These are phyloP conservation scores for Tenualosa thibaudeaui DNA, from an alignment of 2,797 vertebrate genomes.

Conservation along the genomic window DNA sequence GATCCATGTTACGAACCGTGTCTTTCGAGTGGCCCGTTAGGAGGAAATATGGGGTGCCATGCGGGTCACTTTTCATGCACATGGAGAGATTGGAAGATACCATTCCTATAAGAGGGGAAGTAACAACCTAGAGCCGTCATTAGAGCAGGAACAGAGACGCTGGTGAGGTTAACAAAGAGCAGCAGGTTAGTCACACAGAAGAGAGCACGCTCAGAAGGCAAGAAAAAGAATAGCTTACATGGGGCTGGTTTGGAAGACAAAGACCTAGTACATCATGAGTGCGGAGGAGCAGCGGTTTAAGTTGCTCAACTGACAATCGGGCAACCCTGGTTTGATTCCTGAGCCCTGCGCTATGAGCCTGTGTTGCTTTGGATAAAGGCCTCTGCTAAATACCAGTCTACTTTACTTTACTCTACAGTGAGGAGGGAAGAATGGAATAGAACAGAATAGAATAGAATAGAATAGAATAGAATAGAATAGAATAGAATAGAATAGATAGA, in stretches of 20 bases:
- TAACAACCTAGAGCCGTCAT: conserved; percentile 99
- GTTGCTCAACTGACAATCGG: too few relatives aligned
- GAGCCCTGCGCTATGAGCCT: too few relatives aligned
- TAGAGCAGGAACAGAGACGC: conserved; percentile 93
- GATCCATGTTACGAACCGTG: conserved; percentile 97
- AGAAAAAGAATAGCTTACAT: conserved; percentile 50
- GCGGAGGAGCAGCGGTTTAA: too few relatives aligned
- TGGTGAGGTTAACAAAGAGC: conserved; percentile 80
- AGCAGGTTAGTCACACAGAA: conserved; percentile 58
- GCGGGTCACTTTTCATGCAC: conserved; percentile 99
- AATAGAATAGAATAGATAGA: not conserved
- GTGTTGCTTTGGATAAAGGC: too few relatives aligned
- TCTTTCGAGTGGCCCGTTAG: conserved; percentile 99
- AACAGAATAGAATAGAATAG: too few relatives aligned
- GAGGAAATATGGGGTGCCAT: conserved; percentile 99
- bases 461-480: too few relatives aligned
- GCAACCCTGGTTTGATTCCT: too few relatives aligned
- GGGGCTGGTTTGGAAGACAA: not conserved
- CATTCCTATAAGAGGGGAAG: conserved; percentile 99
- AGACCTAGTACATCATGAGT: not conserved
- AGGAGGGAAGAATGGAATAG: too few relatives aligned
- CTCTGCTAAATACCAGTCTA: too few relatives aligned
- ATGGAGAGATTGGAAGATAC: conserved; percentile 99
- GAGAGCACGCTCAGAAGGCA: conserved; percentile 75
- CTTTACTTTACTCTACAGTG: too few relatives aligned